Base-by-base conservation (phyloP, 2,113 vertebrate genomes). In the Phalacrocorax carbo region DNA sequence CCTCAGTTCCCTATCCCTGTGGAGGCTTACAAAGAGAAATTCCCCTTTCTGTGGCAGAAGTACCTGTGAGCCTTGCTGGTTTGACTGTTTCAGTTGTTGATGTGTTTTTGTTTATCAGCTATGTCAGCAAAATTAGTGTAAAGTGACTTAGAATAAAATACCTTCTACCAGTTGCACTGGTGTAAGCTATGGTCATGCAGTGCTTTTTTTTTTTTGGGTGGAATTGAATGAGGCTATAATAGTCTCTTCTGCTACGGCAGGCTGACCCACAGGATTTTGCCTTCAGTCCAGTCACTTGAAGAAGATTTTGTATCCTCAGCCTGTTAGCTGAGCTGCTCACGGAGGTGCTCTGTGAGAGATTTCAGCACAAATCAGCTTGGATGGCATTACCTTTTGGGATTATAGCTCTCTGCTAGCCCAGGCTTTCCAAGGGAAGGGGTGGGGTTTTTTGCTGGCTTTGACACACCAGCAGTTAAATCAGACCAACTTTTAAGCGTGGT, bases 1-100 rank as follows among this genome's bases (percentile, higher is more conserved):
- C 72, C 71, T 82, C 38, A 13, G 27, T 89, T 76, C 66, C 34
- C 25, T 57, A 10, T 91, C 62, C 55, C 30, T 79, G 29, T 51
- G 66, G 40, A 91, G 42, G 20, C 51, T 52, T 76, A 72, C 54
- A 17, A 76, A 52, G 46, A 87, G 49, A 64, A 94, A 77, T 94
- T 46, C 65, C 49, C 30, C 19, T 84, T 58, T 73, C 44, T 71
- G 30, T 65, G 51, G 32, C 73, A n/a, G 26, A 82, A 76, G 52
- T 85, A 87, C 52, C 26, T 0, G 0, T 68, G 29, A 91, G 40
- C 1, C 0, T 69, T n/a, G 27, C 61, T 84, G 34, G 44, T 69
- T 87, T 76, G 73, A 57, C 81, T 61, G 11, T 86, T 93, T 76
- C 54, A 32, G 11, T 88, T 68, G 70, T 71, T 27, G 38, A 90